Conservation (phyloP, 2,797 vertebrate species). For the Myotis vivesi region DNA sequence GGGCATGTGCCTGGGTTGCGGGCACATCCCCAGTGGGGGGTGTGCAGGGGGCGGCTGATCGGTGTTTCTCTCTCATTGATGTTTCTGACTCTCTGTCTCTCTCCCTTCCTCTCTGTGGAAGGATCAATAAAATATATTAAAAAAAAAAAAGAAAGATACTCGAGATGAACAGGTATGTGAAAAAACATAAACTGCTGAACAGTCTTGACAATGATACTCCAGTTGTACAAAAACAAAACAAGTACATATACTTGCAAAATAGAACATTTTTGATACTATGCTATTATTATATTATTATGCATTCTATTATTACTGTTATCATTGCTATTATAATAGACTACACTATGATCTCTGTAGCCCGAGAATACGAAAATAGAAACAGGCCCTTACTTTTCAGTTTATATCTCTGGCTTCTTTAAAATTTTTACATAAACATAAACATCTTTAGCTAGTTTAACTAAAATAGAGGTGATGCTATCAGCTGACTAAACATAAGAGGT, state of each 20-base stretch:
- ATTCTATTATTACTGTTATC: not conserved
- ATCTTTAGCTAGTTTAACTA: not conserved
- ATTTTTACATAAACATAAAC: not conserved
- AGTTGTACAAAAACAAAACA: not conserved
- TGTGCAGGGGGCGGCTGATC: too few relatives aligned
- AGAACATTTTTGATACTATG: not conserved
- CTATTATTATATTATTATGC: not conserved
- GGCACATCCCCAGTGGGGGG: too few relatives aligned
- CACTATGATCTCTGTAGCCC: not conserved
- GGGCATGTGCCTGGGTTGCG: too few relatives aligned
- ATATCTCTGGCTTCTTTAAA: not conserved
- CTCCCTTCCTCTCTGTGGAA: too few relatives aligned
- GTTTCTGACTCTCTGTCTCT: too few relatives aligned
- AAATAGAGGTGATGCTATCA: not conserved
- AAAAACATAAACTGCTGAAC: not conserved
- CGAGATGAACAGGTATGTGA: not conserved
- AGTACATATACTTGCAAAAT: not conserved
- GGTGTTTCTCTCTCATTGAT: too few relatives aligned
- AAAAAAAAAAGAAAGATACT: conserved; percentile 4
- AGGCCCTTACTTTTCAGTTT: not conserved
- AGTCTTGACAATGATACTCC: not conserved
- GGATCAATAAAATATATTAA: too few relatives aligned
- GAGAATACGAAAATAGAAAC: not conserved
- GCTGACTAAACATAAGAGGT: not conserved
- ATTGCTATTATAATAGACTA: not conserved